Conservation (phyloP, 1,140 invertebrate genomes). For the Penaeus japonicus region DNA sequence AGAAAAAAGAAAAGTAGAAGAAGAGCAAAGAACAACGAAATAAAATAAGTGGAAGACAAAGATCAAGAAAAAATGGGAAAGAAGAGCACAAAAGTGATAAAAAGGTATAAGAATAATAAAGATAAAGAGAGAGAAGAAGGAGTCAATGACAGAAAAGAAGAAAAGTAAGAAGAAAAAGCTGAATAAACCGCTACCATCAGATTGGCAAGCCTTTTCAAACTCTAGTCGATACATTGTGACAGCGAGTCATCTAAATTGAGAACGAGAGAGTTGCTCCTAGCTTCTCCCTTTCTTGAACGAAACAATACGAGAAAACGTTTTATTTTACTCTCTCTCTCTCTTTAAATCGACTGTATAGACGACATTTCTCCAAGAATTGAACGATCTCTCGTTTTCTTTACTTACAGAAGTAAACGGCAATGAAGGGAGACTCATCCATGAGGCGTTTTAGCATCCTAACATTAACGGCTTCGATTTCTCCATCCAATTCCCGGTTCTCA, state of each 20-base stretch:
- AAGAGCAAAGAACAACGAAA: not conserved
- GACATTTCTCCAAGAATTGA: not conserved
- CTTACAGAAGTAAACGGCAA: conserved; percentile 94
- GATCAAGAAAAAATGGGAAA: not conserved
- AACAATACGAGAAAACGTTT: not conserved
- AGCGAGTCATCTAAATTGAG: not conserved
- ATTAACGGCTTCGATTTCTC: conserved; percentile 93
- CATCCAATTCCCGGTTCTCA: conserved; percentile 89
- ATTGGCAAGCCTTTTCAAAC: no score
- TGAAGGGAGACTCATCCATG: conserved; percentile 84
- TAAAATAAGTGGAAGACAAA: not conserved
- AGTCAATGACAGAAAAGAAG: no score
- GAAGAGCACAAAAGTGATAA: not conserved
- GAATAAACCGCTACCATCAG: no score
- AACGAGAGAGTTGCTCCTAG: not conserved
- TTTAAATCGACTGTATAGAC: not conserved
- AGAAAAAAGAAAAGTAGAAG: not conserved
- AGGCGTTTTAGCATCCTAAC: conserved; percentile 87
- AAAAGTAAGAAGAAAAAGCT: no score
- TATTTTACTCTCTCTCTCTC: not conserved
- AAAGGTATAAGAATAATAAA: not conserved
- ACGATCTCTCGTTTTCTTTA: conserved; percentile 59
- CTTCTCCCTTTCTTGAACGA: not conserved
- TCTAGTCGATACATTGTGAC: not conserved
- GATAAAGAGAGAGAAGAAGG: not conserved